These are phyloP conservation scores for Dromiciops gliroides DNA, from an alignment of 2,113 vertebrate species.

Conservation along the genomic window DNA sequence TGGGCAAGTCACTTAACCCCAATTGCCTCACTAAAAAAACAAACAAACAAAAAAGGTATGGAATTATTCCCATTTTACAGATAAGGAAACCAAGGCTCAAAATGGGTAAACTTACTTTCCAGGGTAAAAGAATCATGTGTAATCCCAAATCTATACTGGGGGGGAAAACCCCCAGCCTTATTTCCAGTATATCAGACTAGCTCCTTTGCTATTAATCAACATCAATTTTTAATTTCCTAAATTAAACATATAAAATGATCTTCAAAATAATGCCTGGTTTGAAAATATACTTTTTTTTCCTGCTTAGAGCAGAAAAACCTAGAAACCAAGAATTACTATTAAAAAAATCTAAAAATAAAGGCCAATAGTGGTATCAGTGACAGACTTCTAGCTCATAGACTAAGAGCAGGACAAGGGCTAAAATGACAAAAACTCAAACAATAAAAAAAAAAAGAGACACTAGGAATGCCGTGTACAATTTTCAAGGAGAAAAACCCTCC, in stretches of 20 bases:
- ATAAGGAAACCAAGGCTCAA: neutral
- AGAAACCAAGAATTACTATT: neutral
- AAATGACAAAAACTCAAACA: neutral
- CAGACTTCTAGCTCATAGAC: neutral
- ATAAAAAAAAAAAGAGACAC: neutral
- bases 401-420: accelerated
- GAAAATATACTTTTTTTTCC: neutral
- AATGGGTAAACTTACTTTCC: neutral
- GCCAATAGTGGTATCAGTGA: neutral
- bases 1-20: no score
- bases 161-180: neutral
- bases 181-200: neutral
- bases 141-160: neutral
- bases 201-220: neutral
- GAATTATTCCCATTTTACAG: neutral
- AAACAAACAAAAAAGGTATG: no score
- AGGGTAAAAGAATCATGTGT: neutral
- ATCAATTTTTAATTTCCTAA: neutral
- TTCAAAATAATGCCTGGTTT: neutral
- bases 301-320: accelerated
- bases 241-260: neutral
- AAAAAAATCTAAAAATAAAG: neutral
- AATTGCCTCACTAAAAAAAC: no score
- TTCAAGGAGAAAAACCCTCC: neutral
- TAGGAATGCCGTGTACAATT: neutral